A percentile compares a stretch with the other conserved stretches of the same genome.
These are phyloP conservation scores for Piezodorus guildinii DNA, from an alignment of 1,140 invertebrate genomes.

Conservation along the genomic window DNA sequence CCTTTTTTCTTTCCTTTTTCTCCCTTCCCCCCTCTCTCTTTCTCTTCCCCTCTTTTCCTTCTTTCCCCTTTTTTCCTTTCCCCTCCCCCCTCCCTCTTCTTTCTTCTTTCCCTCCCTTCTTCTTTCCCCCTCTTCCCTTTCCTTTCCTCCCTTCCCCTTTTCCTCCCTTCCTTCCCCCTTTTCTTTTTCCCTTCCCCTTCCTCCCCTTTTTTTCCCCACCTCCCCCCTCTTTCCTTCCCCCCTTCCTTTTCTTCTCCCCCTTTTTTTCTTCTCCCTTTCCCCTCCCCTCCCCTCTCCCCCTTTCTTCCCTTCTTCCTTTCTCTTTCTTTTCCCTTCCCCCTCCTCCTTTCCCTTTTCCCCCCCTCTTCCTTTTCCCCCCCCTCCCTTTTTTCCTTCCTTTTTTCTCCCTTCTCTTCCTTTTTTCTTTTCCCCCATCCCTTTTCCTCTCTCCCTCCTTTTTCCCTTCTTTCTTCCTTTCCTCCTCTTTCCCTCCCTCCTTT, in stretches of 20 bases:
- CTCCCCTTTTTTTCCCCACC: constrained; percentile 22
- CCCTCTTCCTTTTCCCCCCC: constrained; percentile 15
- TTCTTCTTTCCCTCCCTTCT: neutral
- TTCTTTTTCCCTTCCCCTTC: constrained; percentile 25
- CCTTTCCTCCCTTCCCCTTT: constrained; percentile 21
- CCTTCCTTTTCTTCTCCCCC: constrained; percentile 19
- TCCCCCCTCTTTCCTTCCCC: constrained; percentile 20
- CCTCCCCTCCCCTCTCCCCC: neutral
- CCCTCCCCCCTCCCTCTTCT: neutral
- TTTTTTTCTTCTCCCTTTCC: constrained; percentile 16
- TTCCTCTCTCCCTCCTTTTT: neutral
- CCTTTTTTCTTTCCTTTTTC: constrained; percentile 7
- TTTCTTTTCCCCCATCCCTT: neutral
- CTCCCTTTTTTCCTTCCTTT: neutral
- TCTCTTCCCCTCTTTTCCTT: neutral
- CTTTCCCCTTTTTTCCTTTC: neutral
- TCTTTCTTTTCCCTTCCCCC: constrained; percentile 25
- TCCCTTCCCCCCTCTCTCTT: neutral
- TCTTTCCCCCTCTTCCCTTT: neutral
- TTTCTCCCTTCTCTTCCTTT: neutral
- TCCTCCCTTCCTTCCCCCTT: constrained; percentile 28
- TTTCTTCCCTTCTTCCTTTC: neutral
- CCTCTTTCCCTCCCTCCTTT: neutral
- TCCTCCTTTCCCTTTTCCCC: neutral
- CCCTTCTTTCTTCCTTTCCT: neutral